Percentiles rank a stretch among this genome's conserved stretches.
Evolutionary conservation across 2,797 vertebrate species (phyloP).

Genomic region (Poliocrania exsul): DNA sequence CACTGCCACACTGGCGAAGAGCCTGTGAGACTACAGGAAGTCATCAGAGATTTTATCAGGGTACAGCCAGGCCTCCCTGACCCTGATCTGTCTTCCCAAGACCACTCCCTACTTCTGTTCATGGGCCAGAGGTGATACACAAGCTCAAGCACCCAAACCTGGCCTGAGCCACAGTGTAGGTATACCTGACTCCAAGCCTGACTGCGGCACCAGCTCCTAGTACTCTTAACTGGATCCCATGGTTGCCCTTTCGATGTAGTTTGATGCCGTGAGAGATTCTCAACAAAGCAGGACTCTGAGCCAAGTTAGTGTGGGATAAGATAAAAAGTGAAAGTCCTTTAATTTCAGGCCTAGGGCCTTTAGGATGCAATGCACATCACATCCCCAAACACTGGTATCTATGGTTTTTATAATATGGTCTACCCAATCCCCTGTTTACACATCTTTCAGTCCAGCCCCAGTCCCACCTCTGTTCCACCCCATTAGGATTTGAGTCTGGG

Average conservation of each 20-base stretch:
- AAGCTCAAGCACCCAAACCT: neutral
- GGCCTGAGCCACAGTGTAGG: neutral
- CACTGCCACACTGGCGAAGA: fast-evolving
- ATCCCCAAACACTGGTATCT: too few species aligned
- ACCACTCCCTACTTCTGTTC: neutral
- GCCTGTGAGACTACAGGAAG: neutral
- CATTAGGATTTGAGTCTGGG: too few species aligned
- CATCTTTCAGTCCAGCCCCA: too few species aligned
- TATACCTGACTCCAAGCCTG: neutral
- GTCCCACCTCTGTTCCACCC: too few species aligned
- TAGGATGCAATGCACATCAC: too few species aligned
- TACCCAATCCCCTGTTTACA: too few species aligned
- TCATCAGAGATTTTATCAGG: neutral
- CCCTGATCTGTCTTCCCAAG: neutral
- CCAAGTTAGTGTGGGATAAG: too few species aligned
- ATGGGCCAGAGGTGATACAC: neutral
- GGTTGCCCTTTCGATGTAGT: neutral
- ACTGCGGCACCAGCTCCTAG: neutral
- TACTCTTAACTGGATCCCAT: neutral
- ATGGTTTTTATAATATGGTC: too few species aligned
- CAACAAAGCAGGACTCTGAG: too few species aligned
- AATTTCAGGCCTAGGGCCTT: too few species aligned
- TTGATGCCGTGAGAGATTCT: too few species aligned
- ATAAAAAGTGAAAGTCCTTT: too few species aligned
- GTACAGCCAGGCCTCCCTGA: neutral